A percentile compares a stretch with the other conserved stretches of the same genome.
phyloP scores from a whole-genome alignment of 2,113 vertebrate genomes.

The Oceanites oceanicus region DNA sequence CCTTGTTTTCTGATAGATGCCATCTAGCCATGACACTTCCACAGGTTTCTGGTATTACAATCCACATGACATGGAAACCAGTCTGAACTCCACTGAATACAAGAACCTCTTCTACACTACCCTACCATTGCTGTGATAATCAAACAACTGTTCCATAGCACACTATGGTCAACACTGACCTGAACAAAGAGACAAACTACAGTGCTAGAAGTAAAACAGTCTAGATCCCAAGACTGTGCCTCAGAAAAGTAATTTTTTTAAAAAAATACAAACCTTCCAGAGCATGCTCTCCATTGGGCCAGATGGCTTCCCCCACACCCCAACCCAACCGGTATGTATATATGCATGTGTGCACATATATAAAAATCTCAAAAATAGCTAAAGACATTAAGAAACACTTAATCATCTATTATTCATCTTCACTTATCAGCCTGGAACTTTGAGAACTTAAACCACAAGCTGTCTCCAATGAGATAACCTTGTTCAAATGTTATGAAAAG shows the following conservation, averaged over 20 bases:
- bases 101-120: neutral
- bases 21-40: neutral
- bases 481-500: neutral
- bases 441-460: neutral
- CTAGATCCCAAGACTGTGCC: neutral
- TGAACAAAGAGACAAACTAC: neutral
- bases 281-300: neutral
- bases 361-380: neutral
- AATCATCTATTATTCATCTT: slow-evolving; percentile 13
- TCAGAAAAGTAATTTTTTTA: neutral
- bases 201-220: neutral
- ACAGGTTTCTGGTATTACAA: neutral
- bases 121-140: neutral
- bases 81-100: neutral
- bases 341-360: neutral
- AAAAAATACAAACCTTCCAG: neutral
- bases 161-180: neutral
- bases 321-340: neutral
- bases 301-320: neutral
- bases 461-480: neutral
- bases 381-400: neutral
- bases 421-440: neutral
- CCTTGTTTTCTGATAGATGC: neutral
- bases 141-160: neutral
- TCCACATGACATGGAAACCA: neutral